Percentiles rank a stretch among this genome's conserved stretches.
Evolutionary conservation across 2,113 vertebrate species (phyloP).

Genomic region (Peucedramus taeniatus): DNA sequence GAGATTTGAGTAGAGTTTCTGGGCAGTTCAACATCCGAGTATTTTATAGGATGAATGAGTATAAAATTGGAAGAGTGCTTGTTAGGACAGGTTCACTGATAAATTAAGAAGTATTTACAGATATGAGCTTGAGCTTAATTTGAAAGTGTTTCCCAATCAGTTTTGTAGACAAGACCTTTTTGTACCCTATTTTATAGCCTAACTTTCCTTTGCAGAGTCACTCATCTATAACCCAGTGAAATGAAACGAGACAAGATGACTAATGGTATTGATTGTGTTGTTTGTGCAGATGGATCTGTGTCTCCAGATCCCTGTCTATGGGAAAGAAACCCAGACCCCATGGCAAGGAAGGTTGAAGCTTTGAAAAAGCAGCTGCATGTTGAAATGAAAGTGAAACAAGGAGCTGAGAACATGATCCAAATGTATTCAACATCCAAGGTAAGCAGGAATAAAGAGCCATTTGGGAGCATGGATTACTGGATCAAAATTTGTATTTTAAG

Average conservation of each 20-base stretch:
- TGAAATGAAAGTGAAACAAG: slow-evolving; percentile 94
- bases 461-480: not conserved
- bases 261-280: not conserved
- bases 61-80: not conserved
- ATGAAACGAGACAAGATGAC: not conserved
- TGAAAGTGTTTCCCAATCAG: not conserved
- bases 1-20: not conserved
- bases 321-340: slow-evolving; percentile 75
- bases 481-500: not conserved
- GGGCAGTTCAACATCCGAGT: not conserved
- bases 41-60: not conserved
- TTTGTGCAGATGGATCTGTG: slow-evolving; percentile 40
- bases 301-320: slow-evolving; percentile 74
- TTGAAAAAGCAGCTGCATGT: slow-evolving; percentile 90
- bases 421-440: slow-evolving; percentile 88
- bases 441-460: not conserved
- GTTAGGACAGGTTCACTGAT: not conserved
- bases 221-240: not conserved
- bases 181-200: not conserved
- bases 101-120: not conserved
- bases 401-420: slow-evolving; percentile 93
- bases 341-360: slow-evolving; percentile 75
- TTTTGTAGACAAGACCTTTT: not conserved
- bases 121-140: not conserved
- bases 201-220: not conserved